phyloP scores from a whole-genome alignment of 2,888 invertebrate species.

The Cryptops parisi region DNA sequence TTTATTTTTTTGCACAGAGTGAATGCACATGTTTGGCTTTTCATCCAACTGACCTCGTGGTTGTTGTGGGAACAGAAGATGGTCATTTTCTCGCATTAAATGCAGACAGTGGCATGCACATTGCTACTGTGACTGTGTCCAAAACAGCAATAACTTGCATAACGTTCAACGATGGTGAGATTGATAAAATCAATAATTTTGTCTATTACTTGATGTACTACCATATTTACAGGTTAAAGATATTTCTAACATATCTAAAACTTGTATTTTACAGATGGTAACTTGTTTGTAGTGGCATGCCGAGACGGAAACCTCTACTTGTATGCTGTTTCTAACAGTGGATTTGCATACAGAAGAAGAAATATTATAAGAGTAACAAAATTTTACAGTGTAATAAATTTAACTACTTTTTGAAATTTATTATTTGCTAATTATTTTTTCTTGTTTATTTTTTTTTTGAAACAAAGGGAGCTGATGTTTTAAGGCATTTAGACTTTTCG shows the following conservation, averaged over 20 bases:
- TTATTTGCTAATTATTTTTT: too few relatives aligned
- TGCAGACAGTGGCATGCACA: slow-evolving; percentile 69
- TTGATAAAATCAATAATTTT: not conserved
- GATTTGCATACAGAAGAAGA: slow-evolving; percentile 55
- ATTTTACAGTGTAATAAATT: not conserved
- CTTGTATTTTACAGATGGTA: slow-evolving; percentile 61
- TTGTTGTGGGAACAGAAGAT: slow-evolving; percentile 78
- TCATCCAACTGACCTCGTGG: slow-evolving; percentile 71
- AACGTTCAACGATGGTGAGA: slow-evolving; percentile 40
- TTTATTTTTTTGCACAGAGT: slow-evolving; percentile 40
- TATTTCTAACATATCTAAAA: not conserved
- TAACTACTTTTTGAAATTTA: too few relatives aligned
- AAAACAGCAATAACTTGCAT: slow-evolving; percentile 75
- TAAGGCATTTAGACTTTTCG: slow-evolving; percentile 82
- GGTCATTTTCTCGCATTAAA: slow-evolving; percentile 75
- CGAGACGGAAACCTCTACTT: slow-evolving; percentile 74
- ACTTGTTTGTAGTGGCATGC: slow-evolving; percentile 72
- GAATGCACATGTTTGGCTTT: slow-evolving; percentile 77
- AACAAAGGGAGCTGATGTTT: slow-evolving; percentile 41
- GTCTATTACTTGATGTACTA: not conserved
- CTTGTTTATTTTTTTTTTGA: too few relatives aligned
- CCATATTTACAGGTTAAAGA: too few relatives aligned
- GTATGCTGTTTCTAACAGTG: slow-evolving; percentile 73
- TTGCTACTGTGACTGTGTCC: slow-evolving; percentile 70
- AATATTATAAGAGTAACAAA: slow-evolving; percentile 24